Base-by-base conservation (phyloP, 1,140 invertebrate species). In the Rhagoletis zephyria region DNA sequence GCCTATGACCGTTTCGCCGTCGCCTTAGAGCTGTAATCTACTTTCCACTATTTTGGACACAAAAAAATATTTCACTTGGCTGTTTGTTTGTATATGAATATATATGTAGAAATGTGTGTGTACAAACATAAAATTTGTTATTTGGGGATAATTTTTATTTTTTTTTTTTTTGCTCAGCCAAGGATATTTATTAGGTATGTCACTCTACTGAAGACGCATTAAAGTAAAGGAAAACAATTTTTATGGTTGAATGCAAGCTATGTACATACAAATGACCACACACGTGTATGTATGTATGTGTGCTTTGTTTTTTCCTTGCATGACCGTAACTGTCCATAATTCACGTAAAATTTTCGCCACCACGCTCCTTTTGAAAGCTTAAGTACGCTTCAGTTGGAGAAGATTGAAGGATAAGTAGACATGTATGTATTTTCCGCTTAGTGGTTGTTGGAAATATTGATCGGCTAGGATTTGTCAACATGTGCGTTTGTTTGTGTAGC, bases 171-270 rank as follows among this genome's bases (percentile, higher is more conserved):
- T 60, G 59, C 59, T 12, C 59, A 6, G 90, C 89, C 89, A 87
- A 89, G 89, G 90, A 91, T 91, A 89, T 89, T 91, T 91, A 30
- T 91, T 91, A 10, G 91, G 89, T 91, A 90, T 91, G 90, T 90
- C 89, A 64, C 16, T 64, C 9, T 87, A 87, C 30, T 30, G 30
- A 30, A 30, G 64, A 4, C 9, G 2, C 16, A 63, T 12, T 12
- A 63, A 63, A 63, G 12, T 4, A 63, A 14, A 63, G 61, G 16
- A 63, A 63, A 30, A 30, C 30, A 30, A 30, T 67, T 67, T 67
- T 67, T 40, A 67, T 10, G 64, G n/a, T 19, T 40, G 19, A 67
- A 67, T 19, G 64, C 64, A n/a, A 40, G 9, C 64, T 30, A 19
- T 63, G 61, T 63, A 14, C 12, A 14, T 30, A 30, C 30, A 30